Evolutionary conservation across 1,140 invertebrate species (phyloP), one percentile per base, ranked within the genome.

Genomic region (Neodiprion lecontei): DNA sequence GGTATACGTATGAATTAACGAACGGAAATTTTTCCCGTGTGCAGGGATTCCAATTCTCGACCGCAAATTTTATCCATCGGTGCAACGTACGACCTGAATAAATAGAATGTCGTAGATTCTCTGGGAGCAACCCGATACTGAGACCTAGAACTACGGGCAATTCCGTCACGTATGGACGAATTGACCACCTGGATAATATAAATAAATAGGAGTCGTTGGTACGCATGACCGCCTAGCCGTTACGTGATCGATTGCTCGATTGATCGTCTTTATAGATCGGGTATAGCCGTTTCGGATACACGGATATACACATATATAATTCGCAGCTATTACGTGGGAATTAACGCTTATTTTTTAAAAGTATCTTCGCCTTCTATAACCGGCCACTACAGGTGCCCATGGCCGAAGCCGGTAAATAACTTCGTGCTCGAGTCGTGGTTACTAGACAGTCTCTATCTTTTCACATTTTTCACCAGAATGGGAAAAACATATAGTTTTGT

Each of bases 91-190:
- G 53, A 61, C 53, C 53, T 61, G 53, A 17, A 61, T 61, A 61
- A 61, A 61, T 61, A 17, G 53, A 61, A 61, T 61, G 53, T 61
- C 53, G 53, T 61, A 17, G 53, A 61, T 61, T 61, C 53, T 61
- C 53, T 61, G 53, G 68, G 68, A 69, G 68, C 21, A n/a, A 69
- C 47, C 68, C 23, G 70, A 14, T 21, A 17, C 10, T 17, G 12
- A 17, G 48, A 48, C 70, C 21, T 47, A 71, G 40, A 47, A 17
- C 21, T 12, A 17, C 49, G 65, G 72, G 75, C 79, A 81, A 86
- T 86, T 84, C 84, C 79, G 79, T 85, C 84, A 83, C 82, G 84
- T 80, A 78, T 81, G 82, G 82, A 83, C 84, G 82, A 85, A 84
- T 85, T 83, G 82, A 81, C 79, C 85, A 86, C 78, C 82, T 83